These are phyloP conservation scores for Zygogramma bicolorata DNA, from an alignment of 2,888 invertebrate species.

Conservation along the genomic window DNA sequence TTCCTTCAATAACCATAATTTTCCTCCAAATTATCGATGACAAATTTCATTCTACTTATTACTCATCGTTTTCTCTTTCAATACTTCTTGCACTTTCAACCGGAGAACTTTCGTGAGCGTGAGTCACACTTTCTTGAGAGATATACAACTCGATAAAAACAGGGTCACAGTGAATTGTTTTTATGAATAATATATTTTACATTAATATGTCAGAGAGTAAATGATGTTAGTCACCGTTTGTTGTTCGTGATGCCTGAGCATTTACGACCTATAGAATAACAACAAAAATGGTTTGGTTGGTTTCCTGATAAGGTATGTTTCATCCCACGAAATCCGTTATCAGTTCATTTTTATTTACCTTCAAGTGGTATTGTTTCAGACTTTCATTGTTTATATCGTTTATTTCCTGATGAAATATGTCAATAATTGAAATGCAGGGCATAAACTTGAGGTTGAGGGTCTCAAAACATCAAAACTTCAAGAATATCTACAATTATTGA, in stretches of 20 bases:
- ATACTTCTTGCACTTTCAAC: neutral
- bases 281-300: too few species aligned
- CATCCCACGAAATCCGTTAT: too few species aligned
- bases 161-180: neutral
- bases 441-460: too few species aligned
- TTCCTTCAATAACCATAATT: too few species aligned
- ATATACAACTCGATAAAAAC: neutral
- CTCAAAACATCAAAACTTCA: too few species aligned
- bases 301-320: too few species aligned
- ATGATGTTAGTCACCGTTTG: neutral
- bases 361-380: too few species aligned
- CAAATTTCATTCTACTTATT: neutral
- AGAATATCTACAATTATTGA: too few species aligned
- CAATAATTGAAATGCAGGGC: too few species aligned
- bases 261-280: neutral
- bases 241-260: neutral
- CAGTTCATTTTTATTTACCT: too few species aligned
- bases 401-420: too few species aligned
- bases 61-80: neutral
- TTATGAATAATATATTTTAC: neutral
- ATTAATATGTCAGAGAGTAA: neutral
- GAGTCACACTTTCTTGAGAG: neutral
- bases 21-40: neutral
- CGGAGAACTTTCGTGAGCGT: neutral
- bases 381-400: too few species aligned